Conservation (phyloP, 1,140 invertebrate genomes). For the Drosophila leontia region DNA sequence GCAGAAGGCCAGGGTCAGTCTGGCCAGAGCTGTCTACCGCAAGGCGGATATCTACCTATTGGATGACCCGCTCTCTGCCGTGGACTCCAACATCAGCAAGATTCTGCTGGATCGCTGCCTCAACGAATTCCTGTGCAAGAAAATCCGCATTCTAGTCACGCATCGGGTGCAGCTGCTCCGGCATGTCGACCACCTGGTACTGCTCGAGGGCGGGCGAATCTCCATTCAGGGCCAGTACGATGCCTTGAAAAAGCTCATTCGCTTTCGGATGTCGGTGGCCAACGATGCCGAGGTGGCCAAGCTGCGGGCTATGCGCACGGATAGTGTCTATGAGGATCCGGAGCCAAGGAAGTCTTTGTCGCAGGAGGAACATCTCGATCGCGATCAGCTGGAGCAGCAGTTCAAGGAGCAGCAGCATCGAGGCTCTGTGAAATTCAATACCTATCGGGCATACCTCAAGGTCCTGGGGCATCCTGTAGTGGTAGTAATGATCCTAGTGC, state of each 20-base stretch:
- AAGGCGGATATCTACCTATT: slow-evolving; percentile 90
- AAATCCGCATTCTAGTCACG: slow-evolving; percentile 92
- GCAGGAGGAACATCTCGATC: slow-evolving; percentile 50
- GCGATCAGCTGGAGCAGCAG: slow-evolving; percentile 60
- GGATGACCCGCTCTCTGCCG: slow-evolving; percentile 93
- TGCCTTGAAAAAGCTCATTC: slow-evolving; percentile 69
- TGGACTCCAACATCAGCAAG: slow-evolving; percentile 92
- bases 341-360: slow-evolving; percentile 33
- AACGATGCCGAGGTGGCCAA: slow-evolving; percentile 69
- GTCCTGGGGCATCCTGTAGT: slow-evolving; percentile 88
- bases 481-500: slow-evolving; percentile 86
- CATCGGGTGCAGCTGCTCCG: slow-evolving; percentile 95
- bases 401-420: slow-evolving; percentile 84
- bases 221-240: slow-evolving; percentile 83
- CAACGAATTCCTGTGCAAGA: slow-evolving; percentile 89
- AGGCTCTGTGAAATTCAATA: slow-evolving; percentile 85
- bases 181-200: slow-evolving; percentile 89
- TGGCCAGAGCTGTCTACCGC: slow-evolving; percentile 86
- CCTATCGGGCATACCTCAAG: slow-evolving; percentile 90
- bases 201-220: slow-evolving; percentile 86
- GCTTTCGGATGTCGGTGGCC: slow-evolving; percentile 69
- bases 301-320: slow-evolving; percentile 46
- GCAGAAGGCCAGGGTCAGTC: slow-evolving; percentile 92
- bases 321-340: slow-evolving; percentile 66
- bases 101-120: slow-evolving; percentile 91